phyloP scores from a whole-genome alignment of 2,797 vertebrate species.

The Micromesistius poutassou region DNA sequence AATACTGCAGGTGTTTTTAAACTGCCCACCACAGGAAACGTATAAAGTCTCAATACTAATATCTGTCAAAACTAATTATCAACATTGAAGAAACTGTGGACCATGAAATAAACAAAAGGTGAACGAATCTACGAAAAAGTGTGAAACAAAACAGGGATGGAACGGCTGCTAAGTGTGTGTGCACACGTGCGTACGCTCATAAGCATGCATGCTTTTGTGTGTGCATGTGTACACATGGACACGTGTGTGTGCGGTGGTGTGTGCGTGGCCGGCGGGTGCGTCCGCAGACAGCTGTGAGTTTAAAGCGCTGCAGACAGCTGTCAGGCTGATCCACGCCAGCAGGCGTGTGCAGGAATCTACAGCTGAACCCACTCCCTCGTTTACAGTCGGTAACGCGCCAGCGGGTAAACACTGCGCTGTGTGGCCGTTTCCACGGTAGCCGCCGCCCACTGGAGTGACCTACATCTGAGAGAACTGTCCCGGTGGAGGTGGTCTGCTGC shows the following conservation, averaged over 20 bases:
- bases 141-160: background rate
- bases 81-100: no score
- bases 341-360: constrained; percentile 75
- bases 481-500: no score
- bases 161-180: background rate
- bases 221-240: background rate
- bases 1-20: no score
- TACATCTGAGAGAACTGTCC: background rate
- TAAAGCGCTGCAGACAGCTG: constrained; percentile 65
- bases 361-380: constrained; percentile 64
- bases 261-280: constrained; percentile 15
- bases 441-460: background rate
- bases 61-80: no score
- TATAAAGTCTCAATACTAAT: no score
- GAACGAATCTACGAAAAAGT: background rate
- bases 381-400: constrained; percentile 30
- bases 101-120: no score
- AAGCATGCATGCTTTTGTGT: constrained; percentile 1
- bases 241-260: background rate
- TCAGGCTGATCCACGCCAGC: constrained; percentile 67
- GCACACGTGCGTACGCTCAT: no score
- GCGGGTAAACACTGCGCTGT: background rate
- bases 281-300: constrained; percentile 66
- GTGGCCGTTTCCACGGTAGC: background rate
- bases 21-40: no score